These are phyloP conservation scores for Hypomecis atomaria DNA, from an alignment of 2,888 invertebrate species.

Conservation along the genomic window DNA sequence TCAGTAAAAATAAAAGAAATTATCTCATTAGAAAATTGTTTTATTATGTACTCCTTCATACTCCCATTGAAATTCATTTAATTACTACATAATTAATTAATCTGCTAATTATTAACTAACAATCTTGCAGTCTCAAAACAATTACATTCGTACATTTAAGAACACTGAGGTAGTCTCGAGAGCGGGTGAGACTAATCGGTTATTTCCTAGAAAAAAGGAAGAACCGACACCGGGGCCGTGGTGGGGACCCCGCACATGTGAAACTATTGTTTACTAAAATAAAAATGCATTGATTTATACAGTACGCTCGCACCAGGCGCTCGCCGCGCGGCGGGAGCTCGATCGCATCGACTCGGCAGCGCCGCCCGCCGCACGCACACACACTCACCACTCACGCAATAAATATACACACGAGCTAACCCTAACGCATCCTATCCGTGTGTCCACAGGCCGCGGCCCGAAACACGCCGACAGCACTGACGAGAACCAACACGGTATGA, in stretches of 20 bases:
- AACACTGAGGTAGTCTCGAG: conserved; percentile 76
- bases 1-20: conserved; percentile 54
- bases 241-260: conserved; percentile 53
- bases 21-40: conserved; percentile 74
- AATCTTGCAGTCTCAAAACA: conserved; percentile 83
- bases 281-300: conserved; percentile 79
- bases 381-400: conserved; percentile 24
- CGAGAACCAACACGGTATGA: too few species aligned
- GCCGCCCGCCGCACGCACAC: conserved; percentile 54
- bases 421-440: conserved; percentile 58
- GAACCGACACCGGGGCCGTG: conserved; percentile 57
- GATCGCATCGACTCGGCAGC: conserved; percentile 57
- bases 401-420: conserved; percentile 57
- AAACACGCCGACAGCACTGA: conserved; percentile 39
- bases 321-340: conserved; percentile 53
- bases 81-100: conserved; percentile 79
- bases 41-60: conserved; percentile 78
- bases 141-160: conserved; percentile 76
- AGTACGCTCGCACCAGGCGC: conserved; percentile 49
- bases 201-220: conserved; percentile 53
- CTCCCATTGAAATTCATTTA: conserved; percentile 73
- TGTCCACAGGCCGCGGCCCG: conserved; percentile 48
- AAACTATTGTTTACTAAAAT: conserved; percentile 68
- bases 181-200: conserved; percentile 61
- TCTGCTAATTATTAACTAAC: conserved; percentile 81